These are phyloP conservation scores for Erannis defoliaria DNA, from an alignment of 2,888 invertebrate species.

Conservation along the genomic window DNA sequence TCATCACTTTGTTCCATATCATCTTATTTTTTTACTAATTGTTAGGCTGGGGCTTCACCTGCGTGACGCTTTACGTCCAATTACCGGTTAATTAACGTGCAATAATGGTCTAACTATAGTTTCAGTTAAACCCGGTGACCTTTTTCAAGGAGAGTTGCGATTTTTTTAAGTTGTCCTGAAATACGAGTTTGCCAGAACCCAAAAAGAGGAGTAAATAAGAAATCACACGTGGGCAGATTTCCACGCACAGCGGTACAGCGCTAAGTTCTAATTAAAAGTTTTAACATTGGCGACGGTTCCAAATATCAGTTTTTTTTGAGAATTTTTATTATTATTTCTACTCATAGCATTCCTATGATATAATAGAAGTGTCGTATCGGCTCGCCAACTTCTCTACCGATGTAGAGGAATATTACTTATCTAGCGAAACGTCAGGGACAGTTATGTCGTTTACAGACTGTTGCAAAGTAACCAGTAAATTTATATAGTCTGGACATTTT, in stretches of 20 bases:
- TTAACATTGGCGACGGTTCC: slow-evolving; percentile 66
- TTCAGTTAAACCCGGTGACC: too few species aligned
- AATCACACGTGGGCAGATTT: slow-evolving; percentile 9
- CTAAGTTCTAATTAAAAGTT: slow-evolving; percentile 76
- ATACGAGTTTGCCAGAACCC: neutral
- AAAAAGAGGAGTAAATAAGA: neutral
- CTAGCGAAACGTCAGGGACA: neutral
- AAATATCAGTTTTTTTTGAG: slow-evolving; percentile 17
- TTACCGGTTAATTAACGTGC: too few species aligned
- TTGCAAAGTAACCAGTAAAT: neutral
- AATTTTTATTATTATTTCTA: slow-evolving; percentile 28
- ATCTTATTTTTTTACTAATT: too few species aligned
- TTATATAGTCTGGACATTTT: neutral
- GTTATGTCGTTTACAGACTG: neutral
- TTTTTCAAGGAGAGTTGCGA: too few species aligned
- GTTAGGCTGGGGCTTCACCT: too few species aligned
- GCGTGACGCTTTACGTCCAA: too few species aligned
- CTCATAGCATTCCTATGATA: too few species aligned
- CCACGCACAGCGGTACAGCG: slow-evolving; percentile 54
- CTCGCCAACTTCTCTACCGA: too few species aligned
- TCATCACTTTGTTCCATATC: too few species aligned
- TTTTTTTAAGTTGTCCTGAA: too few species aligned
- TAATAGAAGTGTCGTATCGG: too few species aligned
- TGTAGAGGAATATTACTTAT: neutral
- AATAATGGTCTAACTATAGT: too few species aligned